phyloP scores from a whole-genome alignment of 53 echinoderm and acorn worm genomes.

The Antedon mediterranea region DNA sequence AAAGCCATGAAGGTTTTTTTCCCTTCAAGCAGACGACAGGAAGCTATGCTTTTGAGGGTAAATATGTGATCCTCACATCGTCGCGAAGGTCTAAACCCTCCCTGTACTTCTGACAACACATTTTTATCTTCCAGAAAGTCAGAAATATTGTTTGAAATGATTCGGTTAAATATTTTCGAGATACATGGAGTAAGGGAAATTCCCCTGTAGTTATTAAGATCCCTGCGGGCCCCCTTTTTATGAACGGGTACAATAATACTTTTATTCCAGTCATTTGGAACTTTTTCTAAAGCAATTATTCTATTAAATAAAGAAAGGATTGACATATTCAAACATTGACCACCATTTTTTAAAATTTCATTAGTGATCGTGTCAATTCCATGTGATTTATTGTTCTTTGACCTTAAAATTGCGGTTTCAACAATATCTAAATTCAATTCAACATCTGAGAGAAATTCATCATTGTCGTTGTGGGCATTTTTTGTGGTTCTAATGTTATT shows the following conservation, averaged over 20 bases:
- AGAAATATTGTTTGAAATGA: not conserved
- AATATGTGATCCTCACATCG: constrained; percentile 19
- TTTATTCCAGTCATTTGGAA: not conserved
- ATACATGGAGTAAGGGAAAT: constrained; percentile 2
- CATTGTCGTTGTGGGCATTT: not conserved
- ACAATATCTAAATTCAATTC: not conserved
- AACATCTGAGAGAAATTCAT: not conserved
- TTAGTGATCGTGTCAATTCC: not conserved
- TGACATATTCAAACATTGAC: not conserved
- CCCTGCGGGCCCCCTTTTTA: not conserved
- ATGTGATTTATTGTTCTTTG: not conserved
- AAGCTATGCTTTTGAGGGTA: constrained; percentile 9
- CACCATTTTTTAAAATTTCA: not conserved
- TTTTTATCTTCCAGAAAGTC: constrained; percentile 4
- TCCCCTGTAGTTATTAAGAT: constrained; percentile 4
- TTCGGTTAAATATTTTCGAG: constrained; percentile 3
- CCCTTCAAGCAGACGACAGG: constrained; percentile 7
- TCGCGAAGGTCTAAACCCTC: constrained; percentile 2
- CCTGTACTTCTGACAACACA: constrained; percentile 7
- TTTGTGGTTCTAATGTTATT: too few relatives aligned
- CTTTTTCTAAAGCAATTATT: not conserved
- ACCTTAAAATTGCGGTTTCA: not conserved
- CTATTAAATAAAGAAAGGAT: not conserved
- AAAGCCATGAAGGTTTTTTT: constrained; percentile 15
- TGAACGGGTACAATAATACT: not conserved